A percentile compares a stretch with the other conserved stretches of the same genome.
phyloP scores from a whole-genome alignment of 2,113 vertebrate species.

The Chamaetylas fuelleborni region DNA sequence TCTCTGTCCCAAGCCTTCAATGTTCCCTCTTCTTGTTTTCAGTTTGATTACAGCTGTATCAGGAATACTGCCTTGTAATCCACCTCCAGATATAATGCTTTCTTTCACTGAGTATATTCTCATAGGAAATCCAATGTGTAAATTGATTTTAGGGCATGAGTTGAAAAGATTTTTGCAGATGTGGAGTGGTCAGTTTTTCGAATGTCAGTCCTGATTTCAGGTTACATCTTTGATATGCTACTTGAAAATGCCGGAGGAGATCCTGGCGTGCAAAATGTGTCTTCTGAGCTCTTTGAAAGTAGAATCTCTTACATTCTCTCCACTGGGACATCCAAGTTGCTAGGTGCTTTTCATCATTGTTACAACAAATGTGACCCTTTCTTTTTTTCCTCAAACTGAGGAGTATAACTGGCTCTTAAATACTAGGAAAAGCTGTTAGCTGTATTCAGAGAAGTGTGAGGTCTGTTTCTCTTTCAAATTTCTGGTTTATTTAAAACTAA shows the following conservation, averaged over 20 bases:
- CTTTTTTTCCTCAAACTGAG: neutral
- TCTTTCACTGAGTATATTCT: neutral
- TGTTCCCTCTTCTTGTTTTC: neutral
- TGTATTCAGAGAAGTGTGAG: neutral
- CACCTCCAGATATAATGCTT: neutral
- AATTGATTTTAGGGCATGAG: neutral
- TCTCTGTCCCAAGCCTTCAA: neutral
- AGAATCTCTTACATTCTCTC: neutral
- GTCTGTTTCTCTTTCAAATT: neutral
- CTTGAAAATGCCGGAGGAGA: neutral
- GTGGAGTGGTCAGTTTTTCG: neutral
- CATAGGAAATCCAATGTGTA: neutral
- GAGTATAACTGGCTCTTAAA: neutral
- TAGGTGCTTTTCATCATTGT: neutral
- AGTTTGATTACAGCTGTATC: neutral
- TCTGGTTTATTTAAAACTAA: neutral
- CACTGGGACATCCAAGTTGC: neutral
- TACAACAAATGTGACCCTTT: neutral
- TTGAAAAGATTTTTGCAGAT: neutral
- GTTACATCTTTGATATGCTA: neutral
- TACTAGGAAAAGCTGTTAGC: neutral
- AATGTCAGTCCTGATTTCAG: neutral
- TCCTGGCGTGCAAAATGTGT: neutral
- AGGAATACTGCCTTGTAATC: neutral
- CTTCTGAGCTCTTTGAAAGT: neutral